Evolutionary conservation across 2,888 invertebrate genomes (phyloP), one percentile per base, ranked within the genome.

Genomic region (Lasioglossum marginatum): DNA sequence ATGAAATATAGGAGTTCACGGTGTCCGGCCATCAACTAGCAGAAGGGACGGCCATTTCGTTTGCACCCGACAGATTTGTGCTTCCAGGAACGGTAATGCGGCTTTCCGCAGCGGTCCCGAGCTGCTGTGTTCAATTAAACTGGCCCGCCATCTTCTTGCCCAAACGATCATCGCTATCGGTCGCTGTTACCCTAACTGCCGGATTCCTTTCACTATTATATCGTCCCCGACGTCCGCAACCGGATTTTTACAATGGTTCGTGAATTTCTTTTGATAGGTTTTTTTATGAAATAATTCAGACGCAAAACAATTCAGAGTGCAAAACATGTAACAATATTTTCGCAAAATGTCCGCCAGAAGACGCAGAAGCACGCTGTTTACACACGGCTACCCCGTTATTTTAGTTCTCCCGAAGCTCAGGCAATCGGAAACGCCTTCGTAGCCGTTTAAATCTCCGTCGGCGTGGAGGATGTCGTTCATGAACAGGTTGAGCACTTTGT

Each of bases 91-190:
- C 83, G 79, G 88, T 82, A 86, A 88, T 79, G 87, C 85, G 71
- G 88, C 85, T 89, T 90, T 92, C 90, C 88, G 86, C 90, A 85
- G 52, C 72, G 88, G 76, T 68, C 57, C 27, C 73, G 71, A 73
- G 82, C 80, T 84, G 83, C 85, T 86, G 88, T 86, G 91, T 89
- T 92, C 93, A 93, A 93, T 93, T 93, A 93, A 93, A 93, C 92
- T 91, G 92, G 89, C 90, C 89, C 86, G 82, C 81, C 87, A 90
- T 84, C 89, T 92, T 91, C 88, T 75, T 45, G 84, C 85, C 88
- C 89, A 23, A 82, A 80, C 85, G 85, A 89, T 88, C 88, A 89
- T 86, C 82, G 80, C 85, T 81, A 88, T 83, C 83, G 85, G 63
- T 23, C 76, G 83, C 74, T 31, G 83, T 83, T 84, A 89, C 86